These are phyloP conservation scores for Drosophila ogumai DNA, from an alignment of 1,140 invertebrate genomes.

Conservation along the genomic window DNA sequence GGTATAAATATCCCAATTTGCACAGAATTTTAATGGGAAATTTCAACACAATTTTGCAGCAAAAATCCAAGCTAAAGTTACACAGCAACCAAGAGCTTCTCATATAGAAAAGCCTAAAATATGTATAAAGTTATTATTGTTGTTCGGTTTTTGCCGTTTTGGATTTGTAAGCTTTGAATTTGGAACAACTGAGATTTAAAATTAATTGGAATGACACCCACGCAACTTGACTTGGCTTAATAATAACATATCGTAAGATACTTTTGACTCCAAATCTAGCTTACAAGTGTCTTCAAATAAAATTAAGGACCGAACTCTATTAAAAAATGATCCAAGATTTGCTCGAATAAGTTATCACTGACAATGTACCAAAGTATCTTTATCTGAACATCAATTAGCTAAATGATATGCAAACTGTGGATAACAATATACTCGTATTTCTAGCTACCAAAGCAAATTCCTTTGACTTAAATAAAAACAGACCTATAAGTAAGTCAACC, in stretches of 20 bases:
- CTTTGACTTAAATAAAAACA: not conserved
- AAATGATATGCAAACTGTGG: not conserved
- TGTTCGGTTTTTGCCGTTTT: too few species aligned
- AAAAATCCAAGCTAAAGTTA: not conserved
- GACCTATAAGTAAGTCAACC: conserved; percentile 24
- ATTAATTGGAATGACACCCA: not conserved
- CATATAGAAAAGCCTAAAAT: not conserved
- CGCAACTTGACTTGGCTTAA: too few species aligned
- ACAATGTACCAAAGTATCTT: not conserved
- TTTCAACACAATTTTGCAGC: not conserved
- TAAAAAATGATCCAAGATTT: too few species aligned
- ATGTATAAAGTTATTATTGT: too few species aligned
- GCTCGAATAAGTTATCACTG: not conserved
- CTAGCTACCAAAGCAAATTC: not conserved
- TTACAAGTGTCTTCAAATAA: not conserved
- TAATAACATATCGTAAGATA: too few species aligned
- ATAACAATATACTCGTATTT: not conserved
- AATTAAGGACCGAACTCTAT: too few species aligned
- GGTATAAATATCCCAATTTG: conserved; percentile 7
- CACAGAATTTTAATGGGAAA: not conserved
- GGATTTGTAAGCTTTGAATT: not conserved
- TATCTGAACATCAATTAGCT: not conserved
- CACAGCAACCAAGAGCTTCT: not conserved
- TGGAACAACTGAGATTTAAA: not conserved
- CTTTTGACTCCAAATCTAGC: too few species aligned